These are phyloP conservation scores for Lacerta bilineata DNA, from an alignment of 2,797 vertebrate species.

Conservation along the genomic window DNA sequence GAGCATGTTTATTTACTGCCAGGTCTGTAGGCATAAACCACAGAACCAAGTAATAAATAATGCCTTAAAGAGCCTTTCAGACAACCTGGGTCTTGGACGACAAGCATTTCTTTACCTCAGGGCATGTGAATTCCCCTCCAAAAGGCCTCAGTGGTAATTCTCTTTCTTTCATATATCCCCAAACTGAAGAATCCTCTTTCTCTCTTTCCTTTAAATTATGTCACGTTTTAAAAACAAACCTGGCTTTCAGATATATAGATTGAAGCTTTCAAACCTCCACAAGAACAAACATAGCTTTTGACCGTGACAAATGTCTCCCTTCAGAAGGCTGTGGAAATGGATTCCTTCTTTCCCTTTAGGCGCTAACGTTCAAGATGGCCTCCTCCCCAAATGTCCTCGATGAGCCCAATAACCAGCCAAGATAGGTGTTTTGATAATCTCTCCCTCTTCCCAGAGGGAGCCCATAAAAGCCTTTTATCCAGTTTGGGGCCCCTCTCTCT, in stretches of 20 bases:
- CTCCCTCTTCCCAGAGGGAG: too few relatives aligned
- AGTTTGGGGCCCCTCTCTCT: background rate
- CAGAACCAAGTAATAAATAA: conserved; percentile 78
- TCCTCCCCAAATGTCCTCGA: background rate
- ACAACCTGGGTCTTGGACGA: conserved; percentile 40
- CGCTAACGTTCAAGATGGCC: too few relatives aligned
- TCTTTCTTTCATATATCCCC: conserved; percentile 6
- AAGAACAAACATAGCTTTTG: background rate
- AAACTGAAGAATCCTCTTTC: background rate
- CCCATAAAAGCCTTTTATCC: too few relatives aligned
- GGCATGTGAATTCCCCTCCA: conserved; percentile 40
- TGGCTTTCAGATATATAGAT: conserved; percentile 1
- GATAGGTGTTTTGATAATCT: background rate
- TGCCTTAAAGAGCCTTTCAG: conserved; percentile 69
- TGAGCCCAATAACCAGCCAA: background rate
- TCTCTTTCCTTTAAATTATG: background rate
- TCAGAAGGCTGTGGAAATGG: background rate
- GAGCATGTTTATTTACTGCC: conserved; percentile 80
- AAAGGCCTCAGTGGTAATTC: background rate
- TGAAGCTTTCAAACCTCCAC: conserved; percentile 14
- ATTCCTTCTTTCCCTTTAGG: background rate
- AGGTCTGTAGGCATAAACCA: conserved; percentile 76
- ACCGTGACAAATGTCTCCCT: background rate
- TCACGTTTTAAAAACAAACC: conserved; percentile 1
- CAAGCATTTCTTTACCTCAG: conserved; percentile 65